Conservation (phyloP, 2,888 invertebrate genomes). For the Eurytoma californica region DNA sequence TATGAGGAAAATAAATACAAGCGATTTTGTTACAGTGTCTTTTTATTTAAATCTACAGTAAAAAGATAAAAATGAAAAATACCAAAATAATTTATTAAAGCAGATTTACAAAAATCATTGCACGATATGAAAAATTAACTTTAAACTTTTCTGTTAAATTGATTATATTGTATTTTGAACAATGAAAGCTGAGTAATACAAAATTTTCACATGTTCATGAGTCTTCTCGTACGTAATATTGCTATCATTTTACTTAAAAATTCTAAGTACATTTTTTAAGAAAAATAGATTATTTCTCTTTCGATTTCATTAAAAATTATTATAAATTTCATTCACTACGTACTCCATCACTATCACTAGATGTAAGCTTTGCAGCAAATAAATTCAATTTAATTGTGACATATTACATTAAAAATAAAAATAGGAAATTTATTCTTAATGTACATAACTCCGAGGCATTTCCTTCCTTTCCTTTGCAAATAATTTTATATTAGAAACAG, state of each 20-base stretch:
- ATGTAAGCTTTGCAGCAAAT: too few relatives aligned
- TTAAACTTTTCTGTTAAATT: constrained; percentile 11
- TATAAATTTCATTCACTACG: too few relatives aligned
- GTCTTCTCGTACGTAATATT: not conserved
- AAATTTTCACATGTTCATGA: not conserved
- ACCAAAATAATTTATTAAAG: too few relatives aligned
- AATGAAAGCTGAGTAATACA: not conserved
- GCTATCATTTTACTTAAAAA: constrained; percentile 14
- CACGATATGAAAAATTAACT: not conserved
- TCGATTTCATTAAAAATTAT: not conserved
- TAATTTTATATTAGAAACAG: too few relatives aligned
- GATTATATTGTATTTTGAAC: constrained; percentile 11
- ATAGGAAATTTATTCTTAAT: too few relatives aligned
- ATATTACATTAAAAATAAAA: too few relatives aligned
- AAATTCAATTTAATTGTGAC: too few relatives aligned
- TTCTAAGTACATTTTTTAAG: constrained; percentile 45
- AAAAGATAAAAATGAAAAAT: constrained; percentile 43
- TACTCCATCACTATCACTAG: too few relatives aligned
- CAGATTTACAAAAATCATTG: constrained; percentile 18
- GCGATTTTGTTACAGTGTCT: not conserved
- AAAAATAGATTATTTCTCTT: constrained; percentile 42
- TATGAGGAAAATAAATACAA: not conserved
- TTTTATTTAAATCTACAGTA: constrained; percentile 42
- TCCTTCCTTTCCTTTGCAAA: too few relatives aligned
- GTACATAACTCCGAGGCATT: too few relatives aligned